Percentiles rank a stretch among this genome's conserved stretches.
Evolutionary conservation across 2,113 vertebrate genomes (phyloP).

Genomic region (Rhinoderma darwinii): DNA sequence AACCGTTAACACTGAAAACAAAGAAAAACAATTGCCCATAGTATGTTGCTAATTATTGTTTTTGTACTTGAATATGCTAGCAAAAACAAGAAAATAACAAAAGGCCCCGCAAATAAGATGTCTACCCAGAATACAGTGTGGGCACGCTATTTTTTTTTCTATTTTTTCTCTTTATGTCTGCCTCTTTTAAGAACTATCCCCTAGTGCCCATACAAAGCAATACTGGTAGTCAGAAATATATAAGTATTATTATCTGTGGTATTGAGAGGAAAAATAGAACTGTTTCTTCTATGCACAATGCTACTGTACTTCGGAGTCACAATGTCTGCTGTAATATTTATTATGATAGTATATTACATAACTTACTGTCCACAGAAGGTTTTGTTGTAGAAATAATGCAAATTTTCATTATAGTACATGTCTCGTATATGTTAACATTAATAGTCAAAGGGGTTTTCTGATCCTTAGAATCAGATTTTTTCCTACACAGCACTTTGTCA

Average conservation of each 20-base stretch:
- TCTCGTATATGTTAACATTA: background rate
- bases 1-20: constrained; percentile 1
- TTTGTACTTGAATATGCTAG: constrained; percentile 2
- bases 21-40: constrained; percentile 12
- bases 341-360: background rate
- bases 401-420: background rate
- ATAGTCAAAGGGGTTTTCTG: background rate
- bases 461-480: no score
- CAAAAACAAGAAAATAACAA: constrained; percentile 24
- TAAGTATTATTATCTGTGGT: constrained; percentile 10
- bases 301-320: background rate
- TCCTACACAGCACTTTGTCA: no score
- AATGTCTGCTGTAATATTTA: background rate
- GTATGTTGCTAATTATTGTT: constrained; percentile 16
- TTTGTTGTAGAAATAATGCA: background rate
- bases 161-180: background rate
- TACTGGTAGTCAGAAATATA: constrained; percentile 26
- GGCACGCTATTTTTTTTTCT: background rate
- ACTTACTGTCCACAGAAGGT: no score
- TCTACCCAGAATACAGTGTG: background rate
- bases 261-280: constrained; percentile 37
- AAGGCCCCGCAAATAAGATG: background rate
- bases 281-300: background rate
- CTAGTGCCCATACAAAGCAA: background rate
- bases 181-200: constrained; percentile 3